Conservation (phyloP, 2,888 invertebrate genomes). For the Scelioninae gen. 2 region DNA sequence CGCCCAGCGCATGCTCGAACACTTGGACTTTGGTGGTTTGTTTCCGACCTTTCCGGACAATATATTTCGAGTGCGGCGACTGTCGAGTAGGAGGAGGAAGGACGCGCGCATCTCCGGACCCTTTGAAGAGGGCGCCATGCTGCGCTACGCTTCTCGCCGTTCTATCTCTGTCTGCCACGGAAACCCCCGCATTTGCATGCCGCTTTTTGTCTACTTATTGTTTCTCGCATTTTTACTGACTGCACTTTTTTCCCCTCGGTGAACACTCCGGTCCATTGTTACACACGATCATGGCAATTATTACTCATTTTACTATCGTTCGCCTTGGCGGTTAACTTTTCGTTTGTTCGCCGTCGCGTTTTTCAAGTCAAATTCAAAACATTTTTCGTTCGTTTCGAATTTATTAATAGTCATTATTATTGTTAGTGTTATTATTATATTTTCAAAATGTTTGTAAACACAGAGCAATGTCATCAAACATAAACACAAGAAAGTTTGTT, state of each 20-base stretch:
- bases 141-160: conserved; percentile 9
- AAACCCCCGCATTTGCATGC: conserved; percentile 42
- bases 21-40: too few species aligned
- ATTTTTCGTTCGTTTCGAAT: too few species aligned
- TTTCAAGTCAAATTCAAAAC: too few species aligned
- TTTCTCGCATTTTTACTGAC: conserved; percentile 42
- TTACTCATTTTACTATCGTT: conserved; percentile 32
- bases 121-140: conserved; percentile 46
- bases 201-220: conserved; percentile 41
- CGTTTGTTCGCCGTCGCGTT: conserved; percentile 13
- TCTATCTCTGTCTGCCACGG: conserved; percentile 15
- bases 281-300: conserved; percentile 33
- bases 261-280: conserved; percentile 28
- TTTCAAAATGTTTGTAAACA: too few species aligned
- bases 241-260: conserved; percentile 12
- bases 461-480: too few species aligned
- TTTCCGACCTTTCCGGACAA: conserved; percentile 1
- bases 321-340: conserved; percentile 18
- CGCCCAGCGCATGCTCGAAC: too few species aligned
- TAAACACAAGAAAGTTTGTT: too few species aligned
- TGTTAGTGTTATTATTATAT: too few species aligned
- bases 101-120: conserved; percentile 29
- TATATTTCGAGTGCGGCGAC: conserved; percentile 9
- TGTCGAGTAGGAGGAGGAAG: conserved; percentile 23
- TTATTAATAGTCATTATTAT: too few species aligned